Evolutionary conservation across 2,888 invertebrate species (phyloP).

Genomic region (Argyresthia goedartella): DNA sequence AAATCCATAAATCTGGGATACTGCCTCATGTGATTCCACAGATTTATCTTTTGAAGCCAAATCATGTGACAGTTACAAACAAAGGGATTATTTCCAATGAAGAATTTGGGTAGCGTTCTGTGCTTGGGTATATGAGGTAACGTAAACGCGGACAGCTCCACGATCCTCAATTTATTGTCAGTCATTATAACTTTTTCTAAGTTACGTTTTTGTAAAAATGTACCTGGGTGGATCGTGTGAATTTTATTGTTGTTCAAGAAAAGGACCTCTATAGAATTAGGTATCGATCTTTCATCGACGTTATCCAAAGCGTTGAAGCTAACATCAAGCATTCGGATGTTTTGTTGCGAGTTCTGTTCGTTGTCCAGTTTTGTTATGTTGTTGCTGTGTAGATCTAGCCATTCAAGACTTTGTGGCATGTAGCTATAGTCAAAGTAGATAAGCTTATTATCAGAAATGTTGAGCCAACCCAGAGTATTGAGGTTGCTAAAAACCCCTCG

Average conservation of each 20-base stretch:
- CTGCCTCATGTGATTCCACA: constrained; percentile 78
- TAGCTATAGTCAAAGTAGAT: constrained; percentile 85
- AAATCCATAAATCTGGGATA: constrained; percentile 85
- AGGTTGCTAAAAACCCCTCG: constrained; percentile 81
- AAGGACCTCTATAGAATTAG: constrained; percentile 80
- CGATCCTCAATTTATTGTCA: constrained; percentile 79
- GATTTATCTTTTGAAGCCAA: constrained; percentile 85
- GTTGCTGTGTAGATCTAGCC: constrained; percentile 86
- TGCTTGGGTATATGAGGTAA: constrained; percentile 75
- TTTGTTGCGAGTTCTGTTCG: constrained; percentile 76
- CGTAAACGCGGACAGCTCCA: constrained; percentile 80
- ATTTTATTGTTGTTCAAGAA: constrained; percentile 84
- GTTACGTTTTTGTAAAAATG: constrained; percentile 78
- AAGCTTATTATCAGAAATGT: constrained; percentile 84
- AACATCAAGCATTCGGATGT: constrained; percentile 81
- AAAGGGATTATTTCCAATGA: constrained; percentile 86
- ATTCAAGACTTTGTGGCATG: constrained; percentile 80
- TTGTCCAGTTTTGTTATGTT: constrained; percentile 81
- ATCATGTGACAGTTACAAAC: constrained; percentile 90
- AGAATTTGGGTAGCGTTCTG: constrained; percentile 80
- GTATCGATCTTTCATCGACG: constrained; percentile 77
- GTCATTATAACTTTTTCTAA: constrained; percentile 83
- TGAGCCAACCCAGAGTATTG: constrained; percentile 81
- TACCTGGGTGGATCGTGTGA: constrained; percentile 77
- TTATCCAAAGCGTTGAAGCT: constrained; percentile 80